These are phyloP conservation scores for Choreutis nemorana DNA, from an alignment of 2,888 invertebrate genomes.

Conservation along the genomic window DNA sequence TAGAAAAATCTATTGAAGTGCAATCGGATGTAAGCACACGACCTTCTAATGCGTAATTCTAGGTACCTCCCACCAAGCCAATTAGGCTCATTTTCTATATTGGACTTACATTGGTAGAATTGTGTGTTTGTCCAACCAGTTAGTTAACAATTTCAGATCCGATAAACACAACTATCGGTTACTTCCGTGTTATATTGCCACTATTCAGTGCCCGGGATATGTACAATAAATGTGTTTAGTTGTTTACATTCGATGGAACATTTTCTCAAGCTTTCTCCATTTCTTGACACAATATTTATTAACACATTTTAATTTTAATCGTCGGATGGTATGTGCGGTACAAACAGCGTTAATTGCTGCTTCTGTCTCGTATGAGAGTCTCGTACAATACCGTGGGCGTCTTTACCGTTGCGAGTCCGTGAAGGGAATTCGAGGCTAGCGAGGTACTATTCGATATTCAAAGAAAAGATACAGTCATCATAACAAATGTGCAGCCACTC, in stretches of 20 bases:
- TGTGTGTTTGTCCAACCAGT: conserved; percentile 10
- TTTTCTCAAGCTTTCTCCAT: conserved; percentile 47
- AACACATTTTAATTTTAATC: conserved; percentile 54
- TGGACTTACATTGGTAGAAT: too few species aligned
- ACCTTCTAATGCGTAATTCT: too few species aligned
- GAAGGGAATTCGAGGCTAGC: conserved; percentile 23
- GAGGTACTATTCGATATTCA: conserved; percentile 37
- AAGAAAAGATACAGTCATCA: conserved; percentile 65
- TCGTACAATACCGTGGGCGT: conserved; percentile 36
- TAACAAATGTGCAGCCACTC: conserved; percentile 56
- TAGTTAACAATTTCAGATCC: conserved; percentile 12
- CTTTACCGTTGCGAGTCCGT: conserved; percentile 21
- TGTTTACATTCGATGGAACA: conserved; percentile 35
- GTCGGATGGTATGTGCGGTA: conserved; percentile 25
- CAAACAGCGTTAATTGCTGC: conserved; percentile 59
- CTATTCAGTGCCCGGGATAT: conserved; percentile 27
- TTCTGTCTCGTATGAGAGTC: too few species aligned
- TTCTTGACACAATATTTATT: conserved; percentile 53
- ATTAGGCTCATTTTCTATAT: too few species aligned
- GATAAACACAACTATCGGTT: conserved; percentile 20
- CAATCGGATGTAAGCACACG: too few species aligned
- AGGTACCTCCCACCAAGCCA: too few species aligned
- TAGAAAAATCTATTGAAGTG: too few species aligned
- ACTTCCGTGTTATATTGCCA: conserved; percentile 29
- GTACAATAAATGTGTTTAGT: conserved; percentile 20